Conservation (phyloP, 2,888 invertebrate species). For the Heteropelma amictum region DNA sequence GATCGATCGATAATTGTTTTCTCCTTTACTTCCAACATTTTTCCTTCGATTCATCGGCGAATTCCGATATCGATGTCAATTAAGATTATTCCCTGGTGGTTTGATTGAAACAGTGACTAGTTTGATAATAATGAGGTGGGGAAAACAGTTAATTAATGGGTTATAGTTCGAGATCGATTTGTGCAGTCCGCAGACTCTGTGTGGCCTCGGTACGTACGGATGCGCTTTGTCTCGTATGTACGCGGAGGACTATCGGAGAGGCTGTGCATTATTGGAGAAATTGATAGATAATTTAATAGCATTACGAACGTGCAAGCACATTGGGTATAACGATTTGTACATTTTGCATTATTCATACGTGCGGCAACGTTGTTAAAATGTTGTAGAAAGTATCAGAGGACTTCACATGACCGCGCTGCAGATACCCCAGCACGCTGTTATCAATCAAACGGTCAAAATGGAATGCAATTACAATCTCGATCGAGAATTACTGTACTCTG, state of each 20-base stretch:
- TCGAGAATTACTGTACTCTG: slow-evolving; percentile 76
- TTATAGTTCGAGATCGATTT: slow-evolving; percentile 13
- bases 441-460: slow-evolving; percentile 77
- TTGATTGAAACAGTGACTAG: neutral
- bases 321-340: neutral
- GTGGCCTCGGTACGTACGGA: too few relatives aligned
- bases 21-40: neutral
- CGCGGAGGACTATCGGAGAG: slow-evolving; percentile 28
- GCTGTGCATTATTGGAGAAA: neutral
- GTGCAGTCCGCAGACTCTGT: slow-evolving; percentile 1
- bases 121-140: slow-evolving; percentile 7
- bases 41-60: too few relatives aligned
- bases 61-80: too few relatives aligned
- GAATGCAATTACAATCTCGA: slow-evolving; percentile 78
- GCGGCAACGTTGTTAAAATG: slow-evolving; percentile 21
- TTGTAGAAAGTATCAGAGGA: slow-evolving; percentile 59
- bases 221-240: slow-evolving; percentile 22
- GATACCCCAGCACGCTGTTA: slow-evolving; percentile 76
- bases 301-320: neutral
- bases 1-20: neutral
- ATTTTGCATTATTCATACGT: neutral
- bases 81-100: neutral
- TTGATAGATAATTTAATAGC: slow-evolving; percentile 23
- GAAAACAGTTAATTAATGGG: slow-evolving; percentile 10
- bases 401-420: slow-evolving; percentile 76